phyloP scores from a whole-genome alignment of 2,888 invertebrate species.

The Rhamnusium bicolor region DNA sequence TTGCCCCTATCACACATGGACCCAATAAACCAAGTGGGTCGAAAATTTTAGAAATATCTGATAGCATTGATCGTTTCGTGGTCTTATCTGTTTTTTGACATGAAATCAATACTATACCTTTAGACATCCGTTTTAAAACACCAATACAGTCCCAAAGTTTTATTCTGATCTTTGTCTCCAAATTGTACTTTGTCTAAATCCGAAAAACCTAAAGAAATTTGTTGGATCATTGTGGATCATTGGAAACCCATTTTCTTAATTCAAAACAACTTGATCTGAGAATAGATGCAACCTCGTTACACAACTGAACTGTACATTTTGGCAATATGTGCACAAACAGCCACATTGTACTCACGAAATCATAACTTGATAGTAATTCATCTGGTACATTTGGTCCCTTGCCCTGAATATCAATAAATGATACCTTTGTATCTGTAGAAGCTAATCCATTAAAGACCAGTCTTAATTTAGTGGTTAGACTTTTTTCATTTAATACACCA shows the following conservation, averaged over 20 bases:
- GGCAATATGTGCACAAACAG: no score
- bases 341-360: no score
- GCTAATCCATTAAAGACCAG: constrained; percentile 33
- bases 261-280: constrained; percentile 20
- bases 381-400: constrained; percentile 28
- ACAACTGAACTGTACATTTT: constrained; percentile 32
- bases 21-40: no score
- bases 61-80: constrained; percentile 33
- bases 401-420: constrained; percentile 34
- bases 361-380: constrained; percentile 24
- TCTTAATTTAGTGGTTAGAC: constrained; percentile 31
- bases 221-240: constrained; percentile 13
- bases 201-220: background rate
- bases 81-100: background rate
- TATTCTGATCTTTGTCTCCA: constrained; percentile 19
- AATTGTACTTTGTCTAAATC: no score
- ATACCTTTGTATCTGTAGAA: constrained; percentile 24
- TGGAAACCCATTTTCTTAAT: constrained; percentile 31
- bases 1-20: constrained; percentile 29
- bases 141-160: constrained; percentile 37
- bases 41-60: constrained; percentile 31
- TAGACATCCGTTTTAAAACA: constrained; percentile 15
- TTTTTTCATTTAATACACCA: constrained; percentile 31
- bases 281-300: constrained; percentile 10
- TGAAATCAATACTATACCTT: constrained; percentile 13